Evolutionary conservation across 30 jellyfish, hydroid and myxozoan species (phyloP).

Genomic region (Clytia hemisphaerica): DNA sequence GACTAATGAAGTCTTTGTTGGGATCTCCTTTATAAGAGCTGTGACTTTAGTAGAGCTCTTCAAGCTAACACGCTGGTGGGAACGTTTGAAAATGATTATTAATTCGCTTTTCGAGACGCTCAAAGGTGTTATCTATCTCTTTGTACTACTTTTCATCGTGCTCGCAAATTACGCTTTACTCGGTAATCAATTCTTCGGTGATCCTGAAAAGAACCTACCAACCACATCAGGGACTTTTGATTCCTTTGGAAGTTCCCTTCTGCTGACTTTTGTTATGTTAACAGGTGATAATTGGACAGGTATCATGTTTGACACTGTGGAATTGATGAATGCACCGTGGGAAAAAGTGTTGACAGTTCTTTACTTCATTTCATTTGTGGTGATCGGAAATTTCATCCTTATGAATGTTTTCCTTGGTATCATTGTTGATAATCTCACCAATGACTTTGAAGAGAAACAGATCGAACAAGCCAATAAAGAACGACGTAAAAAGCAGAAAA

Average conservation of each 20-base stretch:
- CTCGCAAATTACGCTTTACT: slow-evolving; percentile 57
- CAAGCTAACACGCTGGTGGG: slow-evolving; percentile 45
- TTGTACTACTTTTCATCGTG: slow-evolving; percentile 38
- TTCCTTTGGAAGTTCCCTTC: slow-evolving; percentile 40
- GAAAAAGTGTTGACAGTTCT: slow-evolving; percentile 26
- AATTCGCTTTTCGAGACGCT: slow-evolving; percentile 43
- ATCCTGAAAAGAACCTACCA: background rate
- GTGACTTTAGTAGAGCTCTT: slow-evolving; percentile 47
- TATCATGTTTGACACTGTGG: slow-evolving; percentile 15
- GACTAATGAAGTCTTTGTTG: slow-evolving; percentile 4
- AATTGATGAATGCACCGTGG: background rate
- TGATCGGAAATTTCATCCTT: slow-evolving; percentile 57
- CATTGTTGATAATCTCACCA: slow-evolving; percentile 64
- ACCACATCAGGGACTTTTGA: slow-evolving; percentile 41
- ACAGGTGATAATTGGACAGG: slow-evolving; percentile 86
- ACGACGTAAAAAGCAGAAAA: no score
- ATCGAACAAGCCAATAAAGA: no score
- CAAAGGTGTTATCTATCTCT: slow-evolving; percentile 42
- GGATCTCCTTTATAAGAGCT: slow-evolving; percentile 39
- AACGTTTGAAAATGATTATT: slow-evolving; percentile 32
- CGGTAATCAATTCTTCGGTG: slow-evolving; percentile 63
- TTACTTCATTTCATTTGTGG: slow-evolving; percentile 52
- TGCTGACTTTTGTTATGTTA: slow-evolving; percentile 52
- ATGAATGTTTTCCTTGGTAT: slow-evolving; percentile 83
- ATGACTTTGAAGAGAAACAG: slow-evolving; percentile 29